A percentile compares a stretch with the other conserved stretches of the same genome.
phyloP scores from a whole-genome alignment of 2,113 vertebrate species.

The Nannospalax galili region DNA sequence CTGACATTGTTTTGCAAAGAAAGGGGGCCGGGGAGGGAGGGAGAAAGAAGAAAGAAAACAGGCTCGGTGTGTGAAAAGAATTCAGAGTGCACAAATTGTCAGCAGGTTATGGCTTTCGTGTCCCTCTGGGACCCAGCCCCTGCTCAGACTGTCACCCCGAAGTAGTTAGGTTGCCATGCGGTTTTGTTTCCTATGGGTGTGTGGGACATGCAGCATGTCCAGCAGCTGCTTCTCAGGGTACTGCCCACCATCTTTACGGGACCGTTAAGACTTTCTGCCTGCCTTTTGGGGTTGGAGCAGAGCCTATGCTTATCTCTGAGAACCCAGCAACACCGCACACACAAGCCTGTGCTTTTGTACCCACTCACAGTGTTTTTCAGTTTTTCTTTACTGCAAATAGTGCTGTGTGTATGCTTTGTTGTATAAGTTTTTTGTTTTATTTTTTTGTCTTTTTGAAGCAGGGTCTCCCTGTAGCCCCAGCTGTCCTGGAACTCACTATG shows the following conservation, averaged over 20 bases:
- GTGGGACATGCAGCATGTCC: background rate
- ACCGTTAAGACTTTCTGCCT: background rate
- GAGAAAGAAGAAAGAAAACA: too few species aligned
- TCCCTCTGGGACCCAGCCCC: background rate
- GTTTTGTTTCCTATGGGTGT: background rate
- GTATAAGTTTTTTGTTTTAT: background rate
- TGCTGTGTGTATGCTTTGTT: background rate
- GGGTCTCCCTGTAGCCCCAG: too few species aligned
- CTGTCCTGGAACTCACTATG: too few species aligned
- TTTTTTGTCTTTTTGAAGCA: too few species aligned
- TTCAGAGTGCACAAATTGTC: background rate
- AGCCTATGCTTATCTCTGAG: background rate
- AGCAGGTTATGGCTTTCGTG: too few species aligned
- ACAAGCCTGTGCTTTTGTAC: background rate
- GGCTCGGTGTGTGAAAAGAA: background rate
- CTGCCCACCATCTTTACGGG: background rate
- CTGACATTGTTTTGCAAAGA: background rate
- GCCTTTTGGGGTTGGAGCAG: background rate
- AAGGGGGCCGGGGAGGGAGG: too few species aligned
- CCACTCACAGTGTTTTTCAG: background rate
- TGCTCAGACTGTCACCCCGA: background rate
- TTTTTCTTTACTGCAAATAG: accelerated
- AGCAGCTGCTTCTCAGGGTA: background rate
- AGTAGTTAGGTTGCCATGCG: background rate
- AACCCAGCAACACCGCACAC: accelerated